A percentile compares a stretch with the other conserved stretches of the same genome.
Conservation (phyloP, 2,797 vertebrate species). For the Eulemur albifrons region DNA sequence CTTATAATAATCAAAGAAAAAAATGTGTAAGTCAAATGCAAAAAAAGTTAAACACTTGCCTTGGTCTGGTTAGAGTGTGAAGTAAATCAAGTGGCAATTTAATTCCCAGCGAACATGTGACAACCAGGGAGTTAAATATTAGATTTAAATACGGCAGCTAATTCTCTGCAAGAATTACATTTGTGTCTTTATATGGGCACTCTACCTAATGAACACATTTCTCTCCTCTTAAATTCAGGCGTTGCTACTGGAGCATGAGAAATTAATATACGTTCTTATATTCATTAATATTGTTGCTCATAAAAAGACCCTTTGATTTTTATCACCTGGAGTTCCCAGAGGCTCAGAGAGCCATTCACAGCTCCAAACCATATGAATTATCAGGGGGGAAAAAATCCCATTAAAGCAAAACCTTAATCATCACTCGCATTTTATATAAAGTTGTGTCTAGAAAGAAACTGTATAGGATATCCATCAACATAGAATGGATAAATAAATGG, state of each 20-base stretch:
- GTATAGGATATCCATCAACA: not conserved
- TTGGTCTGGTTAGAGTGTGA: conserved; percentile 3
- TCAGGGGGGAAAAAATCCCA: conserved; percentile 12
- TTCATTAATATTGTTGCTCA: conserved; percentile 50
- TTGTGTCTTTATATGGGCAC: conserved; percentile 62
- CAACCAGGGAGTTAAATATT: conserved; percentile 56
- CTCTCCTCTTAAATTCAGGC: conserved; percentile 13
- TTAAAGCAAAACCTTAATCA: conserved; percentile 53
- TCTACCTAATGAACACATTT: conserved; percentile 53
- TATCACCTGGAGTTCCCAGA: conserved; percentile 42
- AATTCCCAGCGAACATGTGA: conserved; percentile 61
- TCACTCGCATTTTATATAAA: conserved; percentile 25
- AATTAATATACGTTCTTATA: conserved; percentile 35
- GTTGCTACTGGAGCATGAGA: not conserved
- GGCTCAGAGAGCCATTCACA: not conserved
- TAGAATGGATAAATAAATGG: not conserved
- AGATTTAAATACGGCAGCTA: conserved; percentile 60
- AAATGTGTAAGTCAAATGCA: conserved; percentile 29
- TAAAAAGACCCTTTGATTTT: conserved; percentile 66
- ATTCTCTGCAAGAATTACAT: conserved; percentile 58
- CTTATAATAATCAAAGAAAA: not conserved
- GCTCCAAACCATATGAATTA: conserved; percentile 41
- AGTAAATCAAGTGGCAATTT: conserved; percentile 65
- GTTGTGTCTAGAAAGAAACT: not conserved
- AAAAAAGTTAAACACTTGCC: conserved; percentile 55